A percentile compares a stretch with the other conserved stretches of the same genome.
Evolutionary conservation across 2,888 invertebrate genomes (phyloP).

Genomic region (Drosophila neotestacea): DNA sequence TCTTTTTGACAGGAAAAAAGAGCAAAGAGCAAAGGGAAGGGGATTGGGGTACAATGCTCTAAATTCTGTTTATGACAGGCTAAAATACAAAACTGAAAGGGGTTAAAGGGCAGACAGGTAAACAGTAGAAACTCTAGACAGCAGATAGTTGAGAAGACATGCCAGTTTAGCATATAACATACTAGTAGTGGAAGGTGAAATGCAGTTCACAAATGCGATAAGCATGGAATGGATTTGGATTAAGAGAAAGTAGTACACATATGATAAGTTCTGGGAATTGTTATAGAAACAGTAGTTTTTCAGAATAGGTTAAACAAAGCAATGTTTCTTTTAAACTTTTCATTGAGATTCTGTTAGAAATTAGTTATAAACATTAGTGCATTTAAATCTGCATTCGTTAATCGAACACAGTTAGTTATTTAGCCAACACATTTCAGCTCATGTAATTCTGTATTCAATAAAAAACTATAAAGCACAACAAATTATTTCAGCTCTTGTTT

Average conservation of each 20-base stretch:
- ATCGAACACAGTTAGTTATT: too few relatives aligned
- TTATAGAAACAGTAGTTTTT: neutral
- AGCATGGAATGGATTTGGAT: constrained; percentile 16
- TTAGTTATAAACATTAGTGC: too few relatives aligned
- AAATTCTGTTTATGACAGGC: constrained; percentile 53
- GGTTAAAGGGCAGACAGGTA: constrained; percentile 33
- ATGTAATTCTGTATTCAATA: neutral
- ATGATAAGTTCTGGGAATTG: neutral
- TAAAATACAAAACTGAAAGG: constrained; percentile 1
- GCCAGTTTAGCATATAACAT: constrained; percentile 29
- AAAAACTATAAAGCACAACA: neutral
- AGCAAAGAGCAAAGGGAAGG: neutral
- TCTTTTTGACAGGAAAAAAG: constrained; percentile 28
- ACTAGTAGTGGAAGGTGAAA: neutral
- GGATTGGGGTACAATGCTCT: constrained; percentile 45
- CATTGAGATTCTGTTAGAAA: too few relatives aligned
- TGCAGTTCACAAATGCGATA: constrained; percentile 8
- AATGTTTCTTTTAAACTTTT: too few relatives aligned
- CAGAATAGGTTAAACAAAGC: neutral
- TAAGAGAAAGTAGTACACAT: constrained; percentile 3
- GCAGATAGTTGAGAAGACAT: constrained; percentile 26
- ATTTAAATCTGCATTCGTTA: too few relatives aligned
- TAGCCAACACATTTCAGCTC: too few relatives aligned
- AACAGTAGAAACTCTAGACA: constrained; percentile 9
- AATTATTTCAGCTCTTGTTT: constrained; percentile 3